These are phyloP conservation scores for Stichodactyla mertensii DNA, from an alignment of 64 coral and sea anemone species.

Conservation along the genomic window DNA sequence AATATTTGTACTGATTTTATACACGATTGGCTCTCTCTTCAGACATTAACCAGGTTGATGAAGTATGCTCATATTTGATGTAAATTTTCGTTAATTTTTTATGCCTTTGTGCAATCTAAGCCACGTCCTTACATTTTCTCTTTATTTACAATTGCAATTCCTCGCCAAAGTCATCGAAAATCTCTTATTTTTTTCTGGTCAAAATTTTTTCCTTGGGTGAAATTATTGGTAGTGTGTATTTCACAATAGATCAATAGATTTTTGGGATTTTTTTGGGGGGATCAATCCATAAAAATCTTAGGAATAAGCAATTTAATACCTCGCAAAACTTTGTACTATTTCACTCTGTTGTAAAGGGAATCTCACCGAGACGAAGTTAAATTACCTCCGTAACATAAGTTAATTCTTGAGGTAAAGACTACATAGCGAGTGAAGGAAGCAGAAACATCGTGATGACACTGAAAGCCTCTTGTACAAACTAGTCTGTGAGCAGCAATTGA, in stretches of 20 bases:
- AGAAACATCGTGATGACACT: background rate
- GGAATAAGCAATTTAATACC: background rate
- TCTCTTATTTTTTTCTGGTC: background rate
- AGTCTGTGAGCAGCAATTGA: background rate
- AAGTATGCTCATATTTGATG: constrained; percentile 17
- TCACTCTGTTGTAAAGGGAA: no score
- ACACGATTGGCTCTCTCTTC: background rate
- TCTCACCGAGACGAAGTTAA: background rate
- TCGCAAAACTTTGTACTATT: no score
- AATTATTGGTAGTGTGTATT: background rate
- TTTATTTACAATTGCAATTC: background rate
- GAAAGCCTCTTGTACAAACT: background rate
- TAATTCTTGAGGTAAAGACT: background rate
- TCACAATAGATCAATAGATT: background rate
- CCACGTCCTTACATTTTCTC: background rate
- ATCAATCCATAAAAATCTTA: background rate
- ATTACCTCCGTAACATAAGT: background rate
- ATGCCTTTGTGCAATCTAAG: background rate
- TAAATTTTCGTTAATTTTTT: background rate
- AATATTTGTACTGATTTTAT: background rate
- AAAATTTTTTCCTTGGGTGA: background rate
- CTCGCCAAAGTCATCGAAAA: background rate
- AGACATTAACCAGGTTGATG: constrained; percentile 20
- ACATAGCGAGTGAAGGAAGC: background rate
- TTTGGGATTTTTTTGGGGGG: background rate